These are phyloP conservation scores for Neomicropteryx cornuta DNA, from an alignment of 1,140 invertebrate genomes.

Conservation along the genomic window DNA sequence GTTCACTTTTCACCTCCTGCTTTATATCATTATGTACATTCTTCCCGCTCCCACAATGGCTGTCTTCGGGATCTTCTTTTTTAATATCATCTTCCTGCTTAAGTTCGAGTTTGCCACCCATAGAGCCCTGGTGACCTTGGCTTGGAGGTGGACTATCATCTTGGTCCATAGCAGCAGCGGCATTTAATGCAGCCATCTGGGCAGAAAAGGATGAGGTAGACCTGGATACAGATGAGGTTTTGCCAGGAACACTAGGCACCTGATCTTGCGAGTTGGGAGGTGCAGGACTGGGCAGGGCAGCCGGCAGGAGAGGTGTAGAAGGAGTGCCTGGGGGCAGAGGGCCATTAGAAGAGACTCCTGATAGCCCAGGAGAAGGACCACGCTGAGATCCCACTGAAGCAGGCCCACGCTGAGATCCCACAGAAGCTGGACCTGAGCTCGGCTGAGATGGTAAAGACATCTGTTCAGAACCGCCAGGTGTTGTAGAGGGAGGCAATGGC, in stretches of 20 bases:
- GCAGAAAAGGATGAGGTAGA: slow-evolving; percentile 46
- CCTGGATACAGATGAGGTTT: slow-evolving; percentile 35
- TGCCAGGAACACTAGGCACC: slow-evolving; percentile 11
- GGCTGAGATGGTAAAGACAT: slow-evolving; percentile 12
- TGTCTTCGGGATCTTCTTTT: slow-evolving; percentile 50
- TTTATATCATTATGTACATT: slow-evolving; percentile 60
- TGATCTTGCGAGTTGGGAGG: slow-evolving; percentile 16
- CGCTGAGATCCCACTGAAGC: slow-evolving; percentile 35
- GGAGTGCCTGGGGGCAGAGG: slow-evolving; percentile 34
- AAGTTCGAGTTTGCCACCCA: slow-evolving; percentile 54
- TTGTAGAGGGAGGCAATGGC: slow-evolving; percentile 31
- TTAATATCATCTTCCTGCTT: slow-evolving; percentile 56
- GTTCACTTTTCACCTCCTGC: slow-evolving; percentile 58
- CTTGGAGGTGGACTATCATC: slow-evolving; percentile 57
- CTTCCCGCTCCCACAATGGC: slow-evolving; percentile 38
- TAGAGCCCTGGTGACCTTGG: slow-evolving; percentile 32
- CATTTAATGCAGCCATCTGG: slow-evolving; percentile 59
- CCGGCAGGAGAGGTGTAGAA: slow-evolving; percentile 39
- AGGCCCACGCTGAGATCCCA: slow-evolving; percentile 21
- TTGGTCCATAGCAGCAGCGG: slow-evolving; percentile 44
- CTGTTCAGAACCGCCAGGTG: slow-evolving; percentile 28
- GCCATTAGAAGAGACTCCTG: slow-evolving; percentile 22
- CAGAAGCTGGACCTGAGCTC: slow-evolving; percentile 26
- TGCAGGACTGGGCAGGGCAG: slow-evolving; percentile 25
- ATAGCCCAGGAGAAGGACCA: slow-evolving; percentile 36